Evolutionary conservation across 2,113 vertebrate genomes (phyloP).

Genomic region (Microtus pennsylvanicus): DNA sequence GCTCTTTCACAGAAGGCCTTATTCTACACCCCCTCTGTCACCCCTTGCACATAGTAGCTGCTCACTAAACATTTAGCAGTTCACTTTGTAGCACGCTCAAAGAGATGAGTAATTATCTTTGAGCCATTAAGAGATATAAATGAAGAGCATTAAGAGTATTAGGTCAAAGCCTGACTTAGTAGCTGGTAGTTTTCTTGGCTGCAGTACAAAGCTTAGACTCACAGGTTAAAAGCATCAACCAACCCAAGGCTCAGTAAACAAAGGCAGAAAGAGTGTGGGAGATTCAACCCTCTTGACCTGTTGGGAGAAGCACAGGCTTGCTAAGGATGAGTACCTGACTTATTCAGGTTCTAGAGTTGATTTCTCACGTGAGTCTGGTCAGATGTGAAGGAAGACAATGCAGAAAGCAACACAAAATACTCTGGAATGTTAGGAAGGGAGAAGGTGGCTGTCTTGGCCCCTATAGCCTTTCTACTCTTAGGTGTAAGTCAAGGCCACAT

Average conservation of each 20-base stretch:
- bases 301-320: neutral
- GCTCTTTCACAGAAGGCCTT: neutral
- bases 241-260: neutral
- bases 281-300: neutral
- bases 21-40: neutral
- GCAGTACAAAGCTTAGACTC: conserved; percentile 3
- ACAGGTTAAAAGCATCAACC: neutral
- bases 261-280: neutral
- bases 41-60: neutral
- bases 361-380: conserved; percentile 28
- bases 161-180: conserved; percentile 28
- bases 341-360: neutral
- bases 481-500: conserved; percentile 27
- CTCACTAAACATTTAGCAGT: neutral
- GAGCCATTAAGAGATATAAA: conserved; percentile 5
- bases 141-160: neutral
- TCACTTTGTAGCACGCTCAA: neutral
- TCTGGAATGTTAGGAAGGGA: neutral
- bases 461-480: neutral
- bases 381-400: conserved; percentile 9
- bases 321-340: neutral
- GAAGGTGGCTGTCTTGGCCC: neutral
- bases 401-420: conserved; percentile 34
- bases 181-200: neutral
- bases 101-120: conserved; percentile 19